Evolutionary conservation across 2,888 invertebrate species (phyloP).

Genomic region (Heteropelma amictum): DNA sequence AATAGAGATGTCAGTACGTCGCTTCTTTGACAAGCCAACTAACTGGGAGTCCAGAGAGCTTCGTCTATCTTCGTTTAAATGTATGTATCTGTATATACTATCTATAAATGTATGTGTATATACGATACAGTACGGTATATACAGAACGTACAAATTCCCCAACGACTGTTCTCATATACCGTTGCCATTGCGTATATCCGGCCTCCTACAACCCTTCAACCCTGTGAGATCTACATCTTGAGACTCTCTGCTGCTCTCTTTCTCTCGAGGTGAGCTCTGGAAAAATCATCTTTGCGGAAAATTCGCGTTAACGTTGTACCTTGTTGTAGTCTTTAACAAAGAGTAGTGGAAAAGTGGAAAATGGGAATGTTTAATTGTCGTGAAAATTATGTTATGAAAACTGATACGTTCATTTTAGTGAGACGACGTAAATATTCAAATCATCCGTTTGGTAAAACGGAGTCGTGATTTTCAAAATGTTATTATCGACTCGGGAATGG

Average conservation of each 20-base stretch:
- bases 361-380: background rate
- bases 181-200: constrained; percentile 37
- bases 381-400: too few relatives aligned
- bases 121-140: background rate
- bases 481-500: too few relatives aligned
- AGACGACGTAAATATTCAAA: too few relatives aligned
- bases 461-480: too few relatives aligned
- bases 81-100: constrained; percentile 5
- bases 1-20: constrained; percentile 78
- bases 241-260: constrained; percentile 4
- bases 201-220: constrained; percentile 1
- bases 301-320: background rate
- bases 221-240: constrained; percentile 14
- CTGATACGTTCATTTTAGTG: too few relatives aligned
- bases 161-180: constrained; percentile 45
- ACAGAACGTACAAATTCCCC: constrained; percentile 21
- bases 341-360: background rate
- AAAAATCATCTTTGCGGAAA: constrained; percentile 17
- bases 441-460: too few relatives aligned
- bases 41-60: constrained; percentile 65
- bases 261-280: background rate
- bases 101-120: background rate
- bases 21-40: constrained; percentile 75
- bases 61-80: constrained; percentile 44
- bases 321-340: background rate